phyloP scores from a whole-genome alignment of 1,140 invertebrate genomes.

The Diabrotica undecimpunctata region DNA sequence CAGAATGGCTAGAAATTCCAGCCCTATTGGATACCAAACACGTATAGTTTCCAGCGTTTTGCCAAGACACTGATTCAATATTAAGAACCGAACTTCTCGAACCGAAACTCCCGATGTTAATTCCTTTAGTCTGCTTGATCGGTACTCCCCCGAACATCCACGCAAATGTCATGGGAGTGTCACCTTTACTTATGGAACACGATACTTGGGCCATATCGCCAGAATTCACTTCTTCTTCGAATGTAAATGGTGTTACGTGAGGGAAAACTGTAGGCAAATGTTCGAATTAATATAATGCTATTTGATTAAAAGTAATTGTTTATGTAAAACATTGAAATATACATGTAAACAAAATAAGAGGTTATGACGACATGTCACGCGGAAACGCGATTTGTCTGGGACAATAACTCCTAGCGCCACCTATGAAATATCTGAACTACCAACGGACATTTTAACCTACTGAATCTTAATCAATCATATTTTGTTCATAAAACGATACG shows the following conservation, averaged over 20 bases:
- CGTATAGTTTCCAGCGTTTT: conserved; percentile 71
- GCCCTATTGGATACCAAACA: conserved; percentile 69
- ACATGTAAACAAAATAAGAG: no score
- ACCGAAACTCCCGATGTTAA: conserved; percentile 54
- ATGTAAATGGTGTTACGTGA: conserved; percentile 54
- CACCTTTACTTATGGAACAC: conserved; percentile 19
- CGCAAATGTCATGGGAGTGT: conserved; percentile 39
- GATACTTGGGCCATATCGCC: conserved; percentile 67
- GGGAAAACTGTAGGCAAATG: conserved; percentile 49
- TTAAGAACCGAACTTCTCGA: conserved; percentile 66
- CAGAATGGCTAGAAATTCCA: conserved; percentile 61
- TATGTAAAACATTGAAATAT: no score
- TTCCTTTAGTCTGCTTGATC: conserved; percentile 24
- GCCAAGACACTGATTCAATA: conserved; percentile 68
- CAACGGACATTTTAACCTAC: no score
- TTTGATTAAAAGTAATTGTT: conserved; percentile 31
- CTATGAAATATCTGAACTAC: no score
- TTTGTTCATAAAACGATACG: no score
- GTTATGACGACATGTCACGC: no score
- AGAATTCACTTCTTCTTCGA: conserved; percentile 56
- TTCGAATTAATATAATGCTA: conserved; percentile 8
- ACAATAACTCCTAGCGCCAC: no score
- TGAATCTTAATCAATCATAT: no score
- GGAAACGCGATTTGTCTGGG: no score
- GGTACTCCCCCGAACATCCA: conserved; percentile 30